A percentile compares a stretch with the other conserved stretches of the same genome.
Evolutionary conservation across 2,113 vertebrate species (phyloP).

Genomic region (Stercorarius parasiticus): DNA sequence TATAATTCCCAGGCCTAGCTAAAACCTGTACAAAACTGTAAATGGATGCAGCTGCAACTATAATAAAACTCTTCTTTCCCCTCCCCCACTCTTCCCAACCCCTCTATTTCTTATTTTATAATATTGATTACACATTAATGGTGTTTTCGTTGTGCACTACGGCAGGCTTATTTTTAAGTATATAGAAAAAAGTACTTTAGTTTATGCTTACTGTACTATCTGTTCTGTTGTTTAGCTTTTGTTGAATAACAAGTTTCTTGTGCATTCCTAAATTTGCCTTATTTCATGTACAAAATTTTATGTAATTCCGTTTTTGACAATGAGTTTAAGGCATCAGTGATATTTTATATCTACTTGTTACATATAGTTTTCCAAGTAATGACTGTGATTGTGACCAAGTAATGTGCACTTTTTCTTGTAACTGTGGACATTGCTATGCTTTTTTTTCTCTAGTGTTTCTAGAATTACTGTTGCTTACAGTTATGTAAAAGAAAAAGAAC

Average conservation of each 20-base stretch:
- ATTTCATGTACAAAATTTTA: constrained; percentile 84
- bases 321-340: constrained; percentile 83
- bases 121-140: constrained; percentile 76
- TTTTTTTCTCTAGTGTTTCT: constrained; percentile 87
- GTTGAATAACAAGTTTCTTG: constrained; percentile 80
- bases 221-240: constrained; percentile 79
- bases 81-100: constrained; percentile 4
- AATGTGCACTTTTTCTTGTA: constrained; percentile 90
- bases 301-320: constrained; percentile 80
- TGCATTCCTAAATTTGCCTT: constrained; percentile 87
- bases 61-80: constrained; percentile 58
- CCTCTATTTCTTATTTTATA: constrained; percentile 78
- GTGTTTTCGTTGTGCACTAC: constrained; percentile 82
- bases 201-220: constrained; percentile 77
- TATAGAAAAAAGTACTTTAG: constrained; percentile 76
- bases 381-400: constrained; percentile 89
- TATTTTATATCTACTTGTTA: constrained; percentile 86
- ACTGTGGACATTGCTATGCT: constrained; percentile 88
- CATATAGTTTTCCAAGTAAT: constrained; percentile 86
- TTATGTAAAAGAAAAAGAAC: constrained; percentile 78
- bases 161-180: constrained; percentile 77
- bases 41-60: constrained; percentile 75
- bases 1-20: constrained; percentile 71
- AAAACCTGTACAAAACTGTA: constrained; percentile 75
- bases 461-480: constrained; percentile 85